Evolutionary conservation across 2,113 vertebrate genomes (phyloP), one percentile per base, ranked within the genome.

Genomic region (Pteronura brasiliensis): DNA sequence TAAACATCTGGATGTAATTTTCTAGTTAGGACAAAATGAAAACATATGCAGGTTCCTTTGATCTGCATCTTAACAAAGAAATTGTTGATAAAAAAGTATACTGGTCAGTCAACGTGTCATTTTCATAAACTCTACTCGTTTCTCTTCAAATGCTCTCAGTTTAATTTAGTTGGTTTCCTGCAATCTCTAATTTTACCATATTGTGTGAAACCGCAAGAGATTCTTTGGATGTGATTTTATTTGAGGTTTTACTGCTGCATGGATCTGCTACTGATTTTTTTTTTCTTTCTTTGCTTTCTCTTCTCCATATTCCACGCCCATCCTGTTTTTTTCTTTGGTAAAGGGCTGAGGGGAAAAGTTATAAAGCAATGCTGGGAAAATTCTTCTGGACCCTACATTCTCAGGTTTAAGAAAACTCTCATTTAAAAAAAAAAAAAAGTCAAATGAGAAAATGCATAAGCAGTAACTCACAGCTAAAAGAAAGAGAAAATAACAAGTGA

Each of bases 1-100:
- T 99, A 99, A 99, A 99, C 99, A 99, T 99, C 99, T 99, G 99
- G 99, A 99, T 99, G 98, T 98, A 99, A 99, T 99, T 99, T 99
- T 99, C 98, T 98, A 98, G 98, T 99, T 99, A 98, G 98, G 98
- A 98, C 98, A 98, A 99, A 99, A 99, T 69, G 98, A 99, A 99
- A 99, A 99, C 99, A 99, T 98, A 99, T 98, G 99, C 96, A 98
- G 94, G 97, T 98, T 98, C 98, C 98, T 99, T 99, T 99, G 99
- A 99, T 99, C 98, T 99, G 94, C 44, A 67, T 98, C 97, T 98
- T 98, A 99, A 99, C 98, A 99, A 99, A 99, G 98, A 99, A 98
- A 99, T 96, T 98, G 99, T 98, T 69, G 98, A 98, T 99, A 98
- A 98, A 99, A 98, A 98, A 98, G 65, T 94, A 98, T 94, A 97